Percentiles rank a stretch among this genome's conserved stretches.
Conservation (phyloP, 2,113 vertebrate genomes). For the Eretmochelys imbricata region DNA sequence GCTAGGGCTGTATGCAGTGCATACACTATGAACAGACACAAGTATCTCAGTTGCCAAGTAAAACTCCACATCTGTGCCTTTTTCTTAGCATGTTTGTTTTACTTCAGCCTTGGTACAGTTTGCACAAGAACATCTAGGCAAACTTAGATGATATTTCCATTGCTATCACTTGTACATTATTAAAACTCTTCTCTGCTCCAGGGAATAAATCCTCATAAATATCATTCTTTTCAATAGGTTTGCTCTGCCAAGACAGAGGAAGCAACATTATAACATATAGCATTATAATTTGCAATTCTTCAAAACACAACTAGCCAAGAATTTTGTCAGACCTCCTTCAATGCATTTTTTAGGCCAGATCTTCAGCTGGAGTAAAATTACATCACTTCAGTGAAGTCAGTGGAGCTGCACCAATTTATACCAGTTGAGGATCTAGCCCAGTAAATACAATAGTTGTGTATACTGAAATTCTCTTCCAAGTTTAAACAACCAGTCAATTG, state of each 20-base stretch:
- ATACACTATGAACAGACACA: neutral
- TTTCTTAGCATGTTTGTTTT: constrained; percentile 24
- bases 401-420: neutral
- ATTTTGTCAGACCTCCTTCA: neutral
- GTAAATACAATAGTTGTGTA: neutral
- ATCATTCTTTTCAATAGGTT: neutral
- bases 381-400: neutral
- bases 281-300: neutral
- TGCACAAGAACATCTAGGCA: constrained; percentile 29
- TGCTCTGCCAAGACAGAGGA: neutral
- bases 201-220: neutral
- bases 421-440: neutral
- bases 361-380: neutral
- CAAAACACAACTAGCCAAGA: neutral
- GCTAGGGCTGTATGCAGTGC: neutral
- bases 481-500: neutral
- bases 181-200: constrained; percentile 23
- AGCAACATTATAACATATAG: neutral
- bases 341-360: neutral
- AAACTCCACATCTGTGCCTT: neutral
- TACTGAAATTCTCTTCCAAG: neutral
- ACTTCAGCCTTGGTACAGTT: constrained; percentile 10
- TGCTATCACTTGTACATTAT: constrained; percentile 26
- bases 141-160: constrained; percentile 52
- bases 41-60: neutral